Conservation (phyloP, 1,140 invertebrate genomes). For the Venturia canescens region DNA sequence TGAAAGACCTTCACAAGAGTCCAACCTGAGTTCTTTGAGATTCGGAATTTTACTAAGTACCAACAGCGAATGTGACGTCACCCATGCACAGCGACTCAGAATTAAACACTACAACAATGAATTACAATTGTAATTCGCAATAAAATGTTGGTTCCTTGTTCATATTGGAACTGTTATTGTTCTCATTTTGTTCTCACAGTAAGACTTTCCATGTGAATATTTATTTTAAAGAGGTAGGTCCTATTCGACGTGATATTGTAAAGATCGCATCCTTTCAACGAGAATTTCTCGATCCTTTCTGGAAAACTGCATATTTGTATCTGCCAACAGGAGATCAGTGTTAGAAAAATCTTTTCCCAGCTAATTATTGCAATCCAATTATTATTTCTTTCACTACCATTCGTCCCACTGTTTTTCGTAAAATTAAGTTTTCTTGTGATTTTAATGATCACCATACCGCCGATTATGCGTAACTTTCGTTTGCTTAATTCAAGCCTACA, state of each 20-base stretch:
- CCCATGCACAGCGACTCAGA: conserved; percentile 83
- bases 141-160: neutral
- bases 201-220: conserved; percentile 77
- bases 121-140: conserved; percentile 29
- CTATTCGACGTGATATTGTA: conserved; percentile 75
- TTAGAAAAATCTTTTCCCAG: conserved; percentile 27
- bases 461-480: too few relatives aligned
- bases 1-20: conserved; percentile 80
- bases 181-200: conserved; percentile 73
- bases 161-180: too few relatives aligned
- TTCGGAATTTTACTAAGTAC: conserved; percentile 82
- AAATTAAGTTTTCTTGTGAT: too few relatives aligned
- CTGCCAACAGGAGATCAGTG: conserved; percentile 60
- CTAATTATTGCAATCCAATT: too few relatives aligned
- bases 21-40: conserved; percentile 79
- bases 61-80: conserved; percentile 83
- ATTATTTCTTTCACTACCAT: too few relatives aligned
- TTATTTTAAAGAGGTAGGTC: conserved; percentile 79
- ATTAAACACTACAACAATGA: conserved; percentile 78
- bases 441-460: too few relatives aligned
- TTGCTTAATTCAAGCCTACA: too few relatives aligned
- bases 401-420: too few relatives aligned
- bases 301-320: conserved; percentile 79
- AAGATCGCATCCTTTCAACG: conserved; percentile 78
- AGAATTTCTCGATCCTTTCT: conserved; percentile 76